Conservation (phyloP, 1,140 invertebrate genomes). For the Ectropis grisescens region DNA sequence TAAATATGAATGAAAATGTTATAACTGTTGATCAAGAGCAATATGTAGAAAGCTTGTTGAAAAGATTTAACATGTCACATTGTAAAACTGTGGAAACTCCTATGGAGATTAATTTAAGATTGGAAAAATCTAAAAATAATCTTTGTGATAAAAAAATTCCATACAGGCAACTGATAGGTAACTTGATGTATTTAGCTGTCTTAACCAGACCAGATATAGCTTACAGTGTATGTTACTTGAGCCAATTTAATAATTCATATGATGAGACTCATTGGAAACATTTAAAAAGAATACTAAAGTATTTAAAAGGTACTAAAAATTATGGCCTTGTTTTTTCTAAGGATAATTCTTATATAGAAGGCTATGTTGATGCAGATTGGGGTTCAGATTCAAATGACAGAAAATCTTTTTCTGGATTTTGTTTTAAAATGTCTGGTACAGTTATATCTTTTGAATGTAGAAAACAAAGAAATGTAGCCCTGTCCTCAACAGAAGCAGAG, state of each 20-base stretch:
- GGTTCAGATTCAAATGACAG: slow-evolving; percentile 6
- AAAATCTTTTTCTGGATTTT: slow-evolving; percentile 12
- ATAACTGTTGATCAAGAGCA: neutral
- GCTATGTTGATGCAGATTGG: slow-evolving; percentile 13
- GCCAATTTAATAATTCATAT: slow-evolving; percentile 14
- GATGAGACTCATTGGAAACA: slow-evolving; percentile 2
- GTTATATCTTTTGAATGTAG: slow-evolving; percentile 10
- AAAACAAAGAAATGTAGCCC: slow-evolving; percentile 8
- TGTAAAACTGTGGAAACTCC: slow-evolving; percentile 8
- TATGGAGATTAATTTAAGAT: slow-evolving; percentile 8
- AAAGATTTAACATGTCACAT: too few relatives aligned
- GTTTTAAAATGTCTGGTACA: slow-evolving; percentile 7
- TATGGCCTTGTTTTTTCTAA: slow-evolving; percentile 1
- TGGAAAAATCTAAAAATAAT: slow-evolving; percentile 2
- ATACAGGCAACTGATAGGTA: slow-evolving; percentile 5
- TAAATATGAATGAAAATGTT: neutral
- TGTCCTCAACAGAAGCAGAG: too few relatives aligned
- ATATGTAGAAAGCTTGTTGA: neutral
- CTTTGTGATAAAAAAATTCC: slow-evolving; percentile 1
- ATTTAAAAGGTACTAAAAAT: slow-evolving; percentile 8
- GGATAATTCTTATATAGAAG: slow-evolving; percentile 3
- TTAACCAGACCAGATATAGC: slow-evolving; percentile 12
- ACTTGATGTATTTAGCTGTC: slow-evolving; percentile 10
- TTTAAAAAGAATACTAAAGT: slow-evolving; percentile 4
- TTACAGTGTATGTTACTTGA: slow-evolving; percentile 8